Conservation (phyloP, 1,140 invertebrate genomes). For the Neotoxoptera formosana region DNA sequence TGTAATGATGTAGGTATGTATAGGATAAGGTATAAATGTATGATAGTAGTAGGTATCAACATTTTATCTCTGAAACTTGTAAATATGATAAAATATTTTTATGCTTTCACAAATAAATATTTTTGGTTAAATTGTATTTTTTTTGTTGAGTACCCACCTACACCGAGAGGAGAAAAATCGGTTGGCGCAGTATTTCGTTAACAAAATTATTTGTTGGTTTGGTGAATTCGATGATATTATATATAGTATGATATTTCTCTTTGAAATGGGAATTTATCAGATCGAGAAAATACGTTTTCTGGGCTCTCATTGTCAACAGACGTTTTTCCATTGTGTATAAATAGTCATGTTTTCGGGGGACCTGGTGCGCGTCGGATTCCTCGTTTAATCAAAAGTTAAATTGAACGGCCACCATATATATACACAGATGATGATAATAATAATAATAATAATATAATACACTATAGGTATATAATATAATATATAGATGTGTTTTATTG, state of each 20-base stretch:
- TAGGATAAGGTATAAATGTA: not conserved
- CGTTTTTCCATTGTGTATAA: not conserved
- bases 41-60: no score
- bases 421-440: not conserved
- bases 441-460: no score
- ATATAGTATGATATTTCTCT: not conserved
- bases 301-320: not conserved
- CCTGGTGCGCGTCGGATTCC: not conserved
- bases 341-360: not conserved
- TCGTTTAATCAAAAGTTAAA: slow-evolving; percentile 4
- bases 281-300: slow-evolving; percentile 1
- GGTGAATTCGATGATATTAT: not conserved
- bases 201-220: slow-evolving; percentile 1
- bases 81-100: not conserved
- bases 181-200: not conserved
- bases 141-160: not conserved
- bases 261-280: not conserved
- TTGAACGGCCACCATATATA: not conserved
- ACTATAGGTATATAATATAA: not conserved
- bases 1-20: not conserved
- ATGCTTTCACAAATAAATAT: not conserved
- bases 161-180: not conserved
- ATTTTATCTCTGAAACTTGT: not conserved
- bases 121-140: not conserved
- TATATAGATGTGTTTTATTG: not conserved